Conservation (phyloP, 2,113 vertebrate species). For the Notarius lentiginosus region DNA sequence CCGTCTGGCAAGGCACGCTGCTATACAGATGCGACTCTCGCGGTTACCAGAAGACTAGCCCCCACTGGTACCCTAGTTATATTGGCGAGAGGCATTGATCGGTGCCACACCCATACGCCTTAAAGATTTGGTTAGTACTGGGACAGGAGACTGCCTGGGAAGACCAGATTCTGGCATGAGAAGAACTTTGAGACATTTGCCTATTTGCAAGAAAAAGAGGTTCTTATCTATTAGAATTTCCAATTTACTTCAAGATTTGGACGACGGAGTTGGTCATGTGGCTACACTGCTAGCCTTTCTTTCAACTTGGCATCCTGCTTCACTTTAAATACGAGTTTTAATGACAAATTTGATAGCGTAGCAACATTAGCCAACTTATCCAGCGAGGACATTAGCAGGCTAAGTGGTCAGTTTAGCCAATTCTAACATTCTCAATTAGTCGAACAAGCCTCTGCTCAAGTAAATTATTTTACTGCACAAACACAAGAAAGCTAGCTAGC, state of each 20-base stretch:
- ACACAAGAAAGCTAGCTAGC: not conserved
- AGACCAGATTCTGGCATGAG: too few relatives aligned
- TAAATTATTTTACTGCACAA: not conserved
- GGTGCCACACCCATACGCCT: too few relatives aligned
- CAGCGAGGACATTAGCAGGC: not conserved
- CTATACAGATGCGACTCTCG: too few relatives aligned
- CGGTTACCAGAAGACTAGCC: too few relatives aligned
- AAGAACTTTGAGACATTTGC: not conserved
- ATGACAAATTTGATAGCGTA: not conserved
- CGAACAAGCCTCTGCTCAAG: not conserved
- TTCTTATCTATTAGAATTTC: too few relatives aligned
- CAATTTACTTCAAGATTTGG: not conserved
- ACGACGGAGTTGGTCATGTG: not conserved
- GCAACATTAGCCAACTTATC: not conserved
- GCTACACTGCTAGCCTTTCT: not conserved
- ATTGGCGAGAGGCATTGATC: too few relatives aligned
- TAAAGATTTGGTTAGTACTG: too few relatives aligned
- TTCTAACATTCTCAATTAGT: not conserved
- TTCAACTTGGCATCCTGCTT: not conserved
- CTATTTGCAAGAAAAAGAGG: not conserved
- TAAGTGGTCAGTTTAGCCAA: not conserved
- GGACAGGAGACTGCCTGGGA: too few relatives aligned
- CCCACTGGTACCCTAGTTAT: too few relatives aligned
- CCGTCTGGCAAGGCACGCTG: too few relatives aligned
- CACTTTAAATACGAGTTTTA: not conserved